Conservation (phyloP, 2,888 invertebrate genomes). For the Xanthostigma xanthostigma region DNA sequence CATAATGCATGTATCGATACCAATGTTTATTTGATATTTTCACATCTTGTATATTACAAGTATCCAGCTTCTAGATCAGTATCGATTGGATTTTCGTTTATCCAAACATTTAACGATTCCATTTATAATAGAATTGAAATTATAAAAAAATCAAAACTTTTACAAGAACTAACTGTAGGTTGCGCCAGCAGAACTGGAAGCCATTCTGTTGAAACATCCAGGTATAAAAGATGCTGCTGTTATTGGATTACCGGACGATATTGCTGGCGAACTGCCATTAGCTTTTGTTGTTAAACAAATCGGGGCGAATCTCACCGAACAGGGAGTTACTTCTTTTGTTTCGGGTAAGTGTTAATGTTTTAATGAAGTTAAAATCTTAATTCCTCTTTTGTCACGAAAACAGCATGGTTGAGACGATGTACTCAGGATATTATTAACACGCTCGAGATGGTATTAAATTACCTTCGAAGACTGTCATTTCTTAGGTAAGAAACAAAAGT, state of each 20-base stretch:
- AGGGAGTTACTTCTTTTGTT: conserved; percentile 25
- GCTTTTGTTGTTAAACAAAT: conserved; percentile 33
- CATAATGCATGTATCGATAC: too few relatives aligned
- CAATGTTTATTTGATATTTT: too few relatives aligned
- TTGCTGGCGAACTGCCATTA: conserved; percentile 33
- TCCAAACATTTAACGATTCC: too few relatives aligned
- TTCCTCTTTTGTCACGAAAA: not conserved
- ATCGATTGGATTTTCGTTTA: not conserved
- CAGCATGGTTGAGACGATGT: not conserved
- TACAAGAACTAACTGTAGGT: conserved; percentile 10
- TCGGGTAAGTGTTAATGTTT: conserved; percentile 18
- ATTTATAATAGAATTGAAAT: not conserved
- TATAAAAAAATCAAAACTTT: conserved; percentile 1
- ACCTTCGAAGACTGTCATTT: not conserved
- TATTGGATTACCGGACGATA: conserved; percentile 35
- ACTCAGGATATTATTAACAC: not conserved
- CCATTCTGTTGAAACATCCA: conserved; percentile 36
- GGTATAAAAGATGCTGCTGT: conserved; percentile 42
- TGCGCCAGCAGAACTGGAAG: conserved; percentile 43
- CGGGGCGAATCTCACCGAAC: conserved; percentile 17
- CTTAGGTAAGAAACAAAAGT: not conserved
- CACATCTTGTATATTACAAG: too few relatives aligned
- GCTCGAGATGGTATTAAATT: too few relatives aligned
- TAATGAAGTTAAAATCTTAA: not conserved
- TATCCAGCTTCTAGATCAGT: too few relatives aligned